These are phyloP conservation scores for Scartelaos histophorus DNA, from an alignment of 2,113 vertebrate genomes.

Conservation along the genomic window DNA sequence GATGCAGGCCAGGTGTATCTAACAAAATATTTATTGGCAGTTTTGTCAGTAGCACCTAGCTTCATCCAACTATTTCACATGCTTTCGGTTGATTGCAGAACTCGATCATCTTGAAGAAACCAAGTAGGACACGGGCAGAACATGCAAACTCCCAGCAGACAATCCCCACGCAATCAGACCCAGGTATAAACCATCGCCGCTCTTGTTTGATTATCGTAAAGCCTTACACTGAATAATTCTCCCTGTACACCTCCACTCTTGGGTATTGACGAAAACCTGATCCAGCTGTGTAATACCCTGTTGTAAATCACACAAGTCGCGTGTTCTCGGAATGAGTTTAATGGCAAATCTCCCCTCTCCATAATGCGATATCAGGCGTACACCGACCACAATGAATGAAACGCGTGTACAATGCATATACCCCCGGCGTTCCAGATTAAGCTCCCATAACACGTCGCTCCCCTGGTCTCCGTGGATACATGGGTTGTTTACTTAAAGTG, in stretches of 20 bases:
- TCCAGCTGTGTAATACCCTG: constrained; percentile 29
- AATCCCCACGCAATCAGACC: neutral
- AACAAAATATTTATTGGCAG: too few relatives aligned
- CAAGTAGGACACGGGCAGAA: neutral
- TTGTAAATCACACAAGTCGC: constrained; percentile 32
- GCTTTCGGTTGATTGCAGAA: neutral
- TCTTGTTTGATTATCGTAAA: neutral
- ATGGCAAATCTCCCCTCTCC: constrained; percentile 40
- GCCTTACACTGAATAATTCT: constrained; percentile 3
- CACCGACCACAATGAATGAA: constrained; percentile 25
- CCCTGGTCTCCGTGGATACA: constrained; percentile 48
- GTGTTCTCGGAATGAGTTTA: constrained; percentile 34
- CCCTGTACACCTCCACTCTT: neutral
- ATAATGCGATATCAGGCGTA: constrained; percentile 31
- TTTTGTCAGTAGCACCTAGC: too few relatives aligned
- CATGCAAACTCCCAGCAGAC: neutral
- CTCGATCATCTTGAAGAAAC: neutral
- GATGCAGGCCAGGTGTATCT: too few relatives aligned
- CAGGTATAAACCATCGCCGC: neutral
- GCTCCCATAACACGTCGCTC: constrained; percentile 56
- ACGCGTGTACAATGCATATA: constrained; percentile 34
- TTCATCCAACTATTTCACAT: neutral
- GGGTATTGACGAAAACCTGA: constrained; percentile 16
- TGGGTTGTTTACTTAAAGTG: constrained; percentile 57
- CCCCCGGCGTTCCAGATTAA: constrained; percentile 53